Conservation (phyloP, 2,113 vertebrate species). For the Haemorhous mexicanus region DNA sequence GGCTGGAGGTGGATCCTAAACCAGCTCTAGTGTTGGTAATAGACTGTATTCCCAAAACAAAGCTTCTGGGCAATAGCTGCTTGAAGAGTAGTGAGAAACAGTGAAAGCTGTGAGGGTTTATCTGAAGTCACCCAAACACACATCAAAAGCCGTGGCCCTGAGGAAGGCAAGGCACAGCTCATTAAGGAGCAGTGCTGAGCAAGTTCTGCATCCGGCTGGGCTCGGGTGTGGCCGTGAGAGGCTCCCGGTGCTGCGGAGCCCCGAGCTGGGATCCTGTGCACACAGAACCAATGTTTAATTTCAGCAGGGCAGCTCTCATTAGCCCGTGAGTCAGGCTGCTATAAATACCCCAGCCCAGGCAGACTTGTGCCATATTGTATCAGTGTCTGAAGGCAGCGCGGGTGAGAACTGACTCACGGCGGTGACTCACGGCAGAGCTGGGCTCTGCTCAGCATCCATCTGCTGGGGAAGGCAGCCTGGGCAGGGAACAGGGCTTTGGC, state of each 20-base stretch:
- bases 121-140: background rate
- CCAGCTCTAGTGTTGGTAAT: background rate
- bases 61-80: background rate
- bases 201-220: background rate
- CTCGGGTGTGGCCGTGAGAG: background rate
- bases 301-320: background rate
- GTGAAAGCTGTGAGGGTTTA: background rate
- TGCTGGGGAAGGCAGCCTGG: background rate
- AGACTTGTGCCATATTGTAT: constrained; percentile 33
- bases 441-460: background rate
- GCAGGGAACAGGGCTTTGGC: background rate
- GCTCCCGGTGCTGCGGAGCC: background rate
- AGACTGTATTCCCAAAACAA: background rate
- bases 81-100: background rate
- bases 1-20: background rate
- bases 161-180: background rate
- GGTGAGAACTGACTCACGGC: constrained; percentile 26
- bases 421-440: background rate
- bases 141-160: background rate
- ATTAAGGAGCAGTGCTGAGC: background rate
- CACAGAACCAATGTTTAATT: background rate
- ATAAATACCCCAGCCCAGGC: constrained; percentile 39
- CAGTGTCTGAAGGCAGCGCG: constrained; percentile 22
- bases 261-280: background rate
- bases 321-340: constrained; percentile 45